Conservation (phyloP, 2,113 vertebrate genomes). For the Polypterus bichir region DNA sequence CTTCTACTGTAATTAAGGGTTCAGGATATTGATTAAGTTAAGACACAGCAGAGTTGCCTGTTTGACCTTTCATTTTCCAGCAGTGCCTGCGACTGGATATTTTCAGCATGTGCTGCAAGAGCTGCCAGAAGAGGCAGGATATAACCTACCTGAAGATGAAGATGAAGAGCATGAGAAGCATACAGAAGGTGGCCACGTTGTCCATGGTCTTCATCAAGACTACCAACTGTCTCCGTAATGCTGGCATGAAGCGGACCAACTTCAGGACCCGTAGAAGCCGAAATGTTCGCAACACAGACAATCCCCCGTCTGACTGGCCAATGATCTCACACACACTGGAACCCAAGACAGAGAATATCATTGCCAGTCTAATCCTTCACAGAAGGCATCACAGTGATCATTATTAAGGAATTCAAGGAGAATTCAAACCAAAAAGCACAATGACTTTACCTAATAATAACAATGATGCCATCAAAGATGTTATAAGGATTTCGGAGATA, state of each 20-base stretch:
- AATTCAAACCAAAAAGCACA: too few species aligned
- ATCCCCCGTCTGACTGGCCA: slow-evolving; percentile 79
- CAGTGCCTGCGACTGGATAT: too few species aligned
- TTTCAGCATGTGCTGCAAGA: too few species aligned
- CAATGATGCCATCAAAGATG: slow-evolving; percentile 89
- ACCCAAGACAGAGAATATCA: not conserved
- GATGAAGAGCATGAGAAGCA: slow-evolving; percentile 98
- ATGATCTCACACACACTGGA: slow-evolving; percentile 86
- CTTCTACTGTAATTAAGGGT: too few species aligned
- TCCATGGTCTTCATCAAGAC: slow-evolving; percentile 98
- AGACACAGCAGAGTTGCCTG: too few species aligned
- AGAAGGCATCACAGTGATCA: not conserved
- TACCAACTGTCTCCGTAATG: slow-evolving; percentile 80
- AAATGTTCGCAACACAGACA: slow-evolving; percentile 87
- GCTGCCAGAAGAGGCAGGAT: too few species aligned
- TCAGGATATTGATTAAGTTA: too few species aligned
- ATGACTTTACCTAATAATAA: slow-evolving; percentile 79
- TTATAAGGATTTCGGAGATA: slow-evolving; percentile 93
- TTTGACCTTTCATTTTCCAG: too few species aligned
- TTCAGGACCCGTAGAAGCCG: slow-evolving; percentile 83
- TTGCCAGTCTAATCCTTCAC: not conserved
- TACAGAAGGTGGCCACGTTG: slow-evolving; percentile 95
- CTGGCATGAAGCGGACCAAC: slow-evolving; percentile 92
- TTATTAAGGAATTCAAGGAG: too few species aligned
- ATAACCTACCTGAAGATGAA: slow-evolving; percentile 85